Evolutionary conservation across 1,140 invertebrate species (phyloP).

Genomic region (Reticulitermes speratus): DNA sequence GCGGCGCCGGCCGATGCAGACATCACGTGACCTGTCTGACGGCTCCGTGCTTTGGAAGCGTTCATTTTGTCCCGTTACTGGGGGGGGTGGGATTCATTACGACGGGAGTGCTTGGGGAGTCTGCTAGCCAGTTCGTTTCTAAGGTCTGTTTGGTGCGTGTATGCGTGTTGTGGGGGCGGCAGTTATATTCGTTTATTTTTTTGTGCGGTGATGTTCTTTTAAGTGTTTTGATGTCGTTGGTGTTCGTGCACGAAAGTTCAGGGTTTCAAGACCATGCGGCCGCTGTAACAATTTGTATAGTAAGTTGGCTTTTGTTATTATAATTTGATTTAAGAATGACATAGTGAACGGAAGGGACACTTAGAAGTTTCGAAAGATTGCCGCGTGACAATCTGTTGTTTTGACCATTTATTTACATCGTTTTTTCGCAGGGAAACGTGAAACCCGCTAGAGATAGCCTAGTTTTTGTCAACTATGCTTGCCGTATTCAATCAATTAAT

Average conservation of each 20-base stretch:
- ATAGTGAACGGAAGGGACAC: not conserved
- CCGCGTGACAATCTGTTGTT: not conserved
- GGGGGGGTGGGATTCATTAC: not conserved
- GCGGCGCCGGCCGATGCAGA: not conserved
- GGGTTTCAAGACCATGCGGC: not conserved
- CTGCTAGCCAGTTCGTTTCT: not conserved
- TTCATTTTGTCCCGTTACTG: not conserved
- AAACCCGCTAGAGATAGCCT: not conserved
- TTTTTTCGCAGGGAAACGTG: not conserved
- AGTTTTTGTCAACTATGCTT: not conserved
- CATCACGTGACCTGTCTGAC: slow-evolving; percentile 25
- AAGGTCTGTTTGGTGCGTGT: not conserved
- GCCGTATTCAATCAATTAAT: not conserved
- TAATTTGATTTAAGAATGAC: not conserved
- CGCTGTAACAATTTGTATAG: not conserved
- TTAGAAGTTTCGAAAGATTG: not conserved
- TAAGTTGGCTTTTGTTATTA: not conserved
- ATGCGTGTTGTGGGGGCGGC: not conserved
- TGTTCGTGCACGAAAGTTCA: not conserved
- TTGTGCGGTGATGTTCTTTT: not conserved
- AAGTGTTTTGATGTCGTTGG: not conserved
- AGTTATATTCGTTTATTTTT: not conserved
- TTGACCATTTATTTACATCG: not conserved
- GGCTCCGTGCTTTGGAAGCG: slow-evolving; percentile 20
- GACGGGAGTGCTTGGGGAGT: not conserved